These are phyloP conservation scores for Trypoxylus dichotomus DNA, from an alignment of 1,140 invertebrate species.

Conservation along the genomic window DNA sequence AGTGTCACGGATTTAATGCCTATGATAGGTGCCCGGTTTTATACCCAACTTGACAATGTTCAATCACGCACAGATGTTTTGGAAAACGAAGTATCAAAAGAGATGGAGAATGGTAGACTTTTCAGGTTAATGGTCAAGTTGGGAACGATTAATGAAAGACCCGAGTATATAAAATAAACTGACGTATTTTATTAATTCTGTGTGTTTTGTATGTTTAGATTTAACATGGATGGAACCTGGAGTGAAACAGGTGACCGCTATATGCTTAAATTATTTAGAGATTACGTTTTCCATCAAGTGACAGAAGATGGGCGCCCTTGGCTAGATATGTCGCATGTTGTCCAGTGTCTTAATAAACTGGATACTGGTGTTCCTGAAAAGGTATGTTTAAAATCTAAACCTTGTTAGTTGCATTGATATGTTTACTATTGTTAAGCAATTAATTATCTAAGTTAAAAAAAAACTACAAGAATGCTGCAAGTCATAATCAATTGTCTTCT, in stretches of 20 bases:
- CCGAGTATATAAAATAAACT: slow-evolving; percentile 66
- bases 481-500: no score
- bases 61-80: slow-evolving; percentile 85
- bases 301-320: slow-evolving; percentile 90
- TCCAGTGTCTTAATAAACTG: slow-evolving; percentile 92
- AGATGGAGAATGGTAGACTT: slow-evolving; percentile 92
- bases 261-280: slow-evolving; percentile 96
- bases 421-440: no score
- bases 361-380: slow-evolving; percentile 86
- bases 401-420: not conserved
- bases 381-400: slow-evolving; percentile 56
- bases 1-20: slow-evolving; percentile 97
- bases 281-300: slow-evolving; percentile 95
- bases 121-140: slow-evolving; percentile 90
- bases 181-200: not conserved
- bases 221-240: slow-evolving; percentile 92
- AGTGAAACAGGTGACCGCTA: slow-evolving; percentile 91
- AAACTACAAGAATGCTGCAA: no score
- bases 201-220: slow-evolving; percentile 56
- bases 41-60: slow-evolving; percentile 89
- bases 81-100: slow-evolving; percentile 88
- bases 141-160: slow-evolving; percentile 88
- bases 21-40: slow-evolving; percentile 97
- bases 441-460: no score
- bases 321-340: slow-evolving; percentile 94